Evolutionary conservation across 2,888 invertebrate species (phyloP).

Genomic region (Brenthis hecate): DNA sequence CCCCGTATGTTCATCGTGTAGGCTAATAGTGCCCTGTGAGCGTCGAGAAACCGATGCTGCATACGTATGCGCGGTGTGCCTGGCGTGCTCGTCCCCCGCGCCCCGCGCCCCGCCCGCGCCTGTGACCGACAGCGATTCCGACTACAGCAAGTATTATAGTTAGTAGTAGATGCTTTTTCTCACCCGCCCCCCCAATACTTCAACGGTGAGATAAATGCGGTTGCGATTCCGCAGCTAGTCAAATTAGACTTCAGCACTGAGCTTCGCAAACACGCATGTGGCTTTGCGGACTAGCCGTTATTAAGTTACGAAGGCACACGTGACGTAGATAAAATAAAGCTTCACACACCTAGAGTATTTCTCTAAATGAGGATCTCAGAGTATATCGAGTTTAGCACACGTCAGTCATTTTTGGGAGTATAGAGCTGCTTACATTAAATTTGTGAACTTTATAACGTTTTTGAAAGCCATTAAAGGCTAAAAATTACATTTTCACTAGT

Average conservation of each 20-base stretch:
- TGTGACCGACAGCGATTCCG: slow-evolving; percentile 70
- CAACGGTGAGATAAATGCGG: slow-evolving; percentile 46
- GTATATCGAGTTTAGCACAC: slow-evolving; percentile 1
- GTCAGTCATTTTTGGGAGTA: background rate
- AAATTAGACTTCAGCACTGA: slow-evolving; percentile 34
- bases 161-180: slow-evolving; percentile 77
- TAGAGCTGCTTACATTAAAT: no score
- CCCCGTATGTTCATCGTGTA: slow-evolving; percentile 56
- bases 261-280: slow-evolving; percentile 42
- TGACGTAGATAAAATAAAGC: slow-evolving; percentile 3
- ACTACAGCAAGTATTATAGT: slow-evolving; percentile 83
- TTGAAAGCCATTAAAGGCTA: no score
- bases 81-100: slow-evolving; percentile 29
- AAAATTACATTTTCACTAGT: no score
- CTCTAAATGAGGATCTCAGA: background rate
- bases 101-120: slow-evolving; percentile 42
- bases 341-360: background rate
- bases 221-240: slow-evolving; percentile 34
- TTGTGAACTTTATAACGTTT: no score
- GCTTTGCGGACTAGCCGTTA: slow-evolving; percentile 32
- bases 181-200: slow-evolving; percentile 52
- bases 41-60: slow-evolving; percentile 46
- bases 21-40: slow-evolving; percentile 53
- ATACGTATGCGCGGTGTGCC: slow-evolving; percentile 54
- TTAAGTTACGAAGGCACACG: slow-evolving; percentile 4